Evolutionary conservation across 2,113 vertebrate genomes (phyloP), one percentile per base, ranked within the genome.

Genomic region (Ondatra zibethicus): DNA sequence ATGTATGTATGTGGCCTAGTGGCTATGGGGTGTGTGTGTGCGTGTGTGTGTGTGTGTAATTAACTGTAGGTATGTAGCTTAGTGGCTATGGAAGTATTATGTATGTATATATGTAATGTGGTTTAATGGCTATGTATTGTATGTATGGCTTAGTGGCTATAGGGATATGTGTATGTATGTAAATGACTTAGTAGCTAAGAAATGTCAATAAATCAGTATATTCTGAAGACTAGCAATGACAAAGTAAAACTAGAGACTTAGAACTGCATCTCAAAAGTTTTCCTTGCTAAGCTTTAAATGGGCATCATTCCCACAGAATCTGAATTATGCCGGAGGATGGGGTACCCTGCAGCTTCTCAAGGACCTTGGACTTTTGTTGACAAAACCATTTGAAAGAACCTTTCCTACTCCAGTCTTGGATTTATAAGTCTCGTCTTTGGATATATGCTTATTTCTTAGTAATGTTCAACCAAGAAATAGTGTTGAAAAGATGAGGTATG

Each of bases 211-310:
- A 21, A 73, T 33, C 85, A 61, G 94, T 68, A 61, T 45, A 42
- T 65, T 27, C 50, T 92, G 89, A 89, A 75, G 50, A 76, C 21
- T 75, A 85, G 31, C 36, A 91, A 39, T 58, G 76, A 86, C 76
- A 95, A 84, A 88, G 47, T 50, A 82, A 96, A 92, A 86, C 47
- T 76, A 61, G 6, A 88, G 31, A 77, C n/a, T 77, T 84, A 81
- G 61, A 92, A 36, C 42, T 8, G 65, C 21, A 68, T n/a, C 39
- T 97, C 29, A 80, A 70, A 92, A 81, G 66, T 61, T 88, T 55
- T 23, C 84, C 8, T 55, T 95, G 47, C 7, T 13, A 85, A 33
- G 6, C 14, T 33, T 76, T 61, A 90, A 88, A 55, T 55, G 31
- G 33, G 72, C 14, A 42, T 16, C 77, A 2, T 90, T 4, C 12